phyloP scores from a whole-genome alignment of 2,797 vertebrate species.

The Tenualosa thibaudeaui region DNA sequence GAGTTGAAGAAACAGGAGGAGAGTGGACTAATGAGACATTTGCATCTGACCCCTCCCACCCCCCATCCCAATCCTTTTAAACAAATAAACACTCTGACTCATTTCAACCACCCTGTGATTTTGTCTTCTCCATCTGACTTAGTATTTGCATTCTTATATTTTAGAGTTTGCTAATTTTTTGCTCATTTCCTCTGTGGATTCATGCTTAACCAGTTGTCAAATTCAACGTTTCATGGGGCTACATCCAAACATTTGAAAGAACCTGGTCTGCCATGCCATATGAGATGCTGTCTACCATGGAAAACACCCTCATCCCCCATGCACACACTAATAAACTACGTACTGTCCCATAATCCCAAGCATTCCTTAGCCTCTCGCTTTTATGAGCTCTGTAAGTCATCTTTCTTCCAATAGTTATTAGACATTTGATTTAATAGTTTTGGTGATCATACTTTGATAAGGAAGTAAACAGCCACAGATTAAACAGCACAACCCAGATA shows the following conservation, averaged over 20 bases:
- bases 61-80: background rate
- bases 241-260: background rate
- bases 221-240: background rate
- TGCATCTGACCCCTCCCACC: constrained; percentile 28
- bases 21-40: constrained; percentile 63
- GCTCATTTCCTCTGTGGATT: background rate
- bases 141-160: background rate
- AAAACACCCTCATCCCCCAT: background rate
- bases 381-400: background rate
- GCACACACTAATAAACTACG: background rate
- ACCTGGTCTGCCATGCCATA: background rate
- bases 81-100: constrained; percentile 24
- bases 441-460: background rate
- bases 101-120: constrained; percentile 14
- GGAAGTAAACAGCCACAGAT: background rate
- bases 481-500: background rate
- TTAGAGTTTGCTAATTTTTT: background rate
- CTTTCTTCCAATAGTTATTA: background rate
- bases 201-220: background rate
- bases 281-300: background rate
- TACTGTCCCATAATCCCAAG: background rate
- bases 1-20: constrained; percentile 72
- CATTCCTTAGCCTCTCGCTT: background rate
- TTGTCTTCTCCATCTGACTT: constrained; percentile 5
- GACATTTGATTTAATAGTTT: background rate